Conservation (phyloP, 2,888 invertebrate genomes). For the Diaperis boleti region DNA sequence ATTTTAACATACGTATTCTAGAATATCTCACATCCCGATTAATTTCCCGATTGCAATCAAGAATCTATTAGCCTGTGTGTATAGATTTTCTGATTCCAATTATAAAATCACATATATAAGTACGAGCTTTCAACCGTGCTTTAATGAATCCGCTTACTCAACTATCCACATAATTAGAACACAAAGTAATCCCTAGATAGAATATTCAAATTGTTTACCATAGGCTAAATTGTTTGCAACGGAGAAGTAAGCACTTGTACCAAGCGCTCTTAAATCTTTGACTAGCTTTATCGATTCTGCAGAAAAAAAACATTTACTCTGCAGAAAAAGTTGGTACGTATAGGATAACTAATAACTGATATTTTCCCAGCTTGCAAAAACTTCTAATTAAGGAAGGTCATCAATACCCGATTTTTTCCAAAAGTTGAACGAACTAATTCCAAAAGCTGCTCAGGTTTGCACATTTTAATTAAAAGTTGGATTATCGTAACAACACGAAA, state of each 20-base stretch:
- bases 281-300: too few relatives aligned
- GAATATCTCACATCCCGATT: too few relatives aligned
- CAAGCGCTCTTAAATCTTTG: too few relatives aligned
- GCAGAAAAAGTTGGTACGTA: too few relatives aligned
- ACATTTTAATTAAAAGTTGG: constrained; percentile 18
- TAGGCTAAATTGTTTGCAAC: not conserved
- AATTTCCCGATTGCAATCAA: too few relatives aligned
- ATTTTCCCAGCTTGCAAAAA: not conserved
- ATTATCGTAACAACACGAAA: constrained; percentile 1
- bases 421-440: not conserved
- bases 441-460: not conserved
- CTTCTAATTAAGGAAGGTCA: not conserved
- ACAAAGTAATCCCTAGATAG: constrained; percentile 1
- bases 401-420: not conserved
- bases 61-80: too few relatives aligned
- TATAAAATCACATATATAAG: not conserved
- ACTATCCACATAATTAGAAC: constrained; percentile 4
- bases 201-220: not conserved
- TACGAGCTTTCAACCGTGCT: not conserved
- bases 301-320: not conserved
- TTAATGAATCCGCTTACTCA: constrained; percentile 3
- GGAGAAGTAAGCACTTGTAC: too few relatives aligned
- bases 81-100: not conserved
- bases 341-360: too few relatives aligned
- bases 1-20: too few relatives aligned